Evolutionary conservation across 1,140 invertebrate genomes (phyloP).

Genomic region (Gonioctena quinquepunctata): DNA sequence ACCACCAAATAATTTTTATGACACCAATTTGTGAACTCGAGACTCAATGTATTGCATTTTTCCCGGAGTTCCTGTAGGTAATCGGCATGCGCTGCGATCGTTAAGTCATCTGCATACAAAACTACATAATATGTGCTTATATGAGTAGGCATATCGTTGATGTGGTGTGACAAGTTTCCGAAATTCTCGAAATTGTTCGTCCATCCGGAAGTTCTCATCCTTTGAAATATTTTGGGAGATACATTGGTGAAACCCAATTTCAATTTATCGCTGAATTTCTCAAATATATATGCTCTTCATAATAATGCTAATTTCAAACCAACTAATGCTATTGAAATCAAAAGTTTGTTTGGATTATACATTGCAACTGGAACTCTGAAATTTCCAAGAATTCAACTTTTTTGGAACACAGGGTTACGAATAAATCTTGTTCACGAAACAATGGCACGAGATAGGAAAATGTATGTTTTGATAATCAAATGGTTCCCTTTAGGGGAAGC

Average conservation of each 20-base stretch:
- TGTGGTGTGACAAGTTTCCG: not conserved
- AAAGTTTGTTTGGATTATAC: not conserved
- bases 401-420: not conserved
- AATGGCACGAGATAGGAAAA: not conserved
- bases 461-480: constrained; percentile 6
- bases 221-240: not conserved
- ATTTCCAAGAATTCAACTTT: not conserved
- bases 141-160: no score
- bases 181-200: not conserved
- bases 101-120: no score
- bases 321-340: not conserved
- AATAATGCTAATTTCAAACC: not conserved
- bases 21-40: no score
- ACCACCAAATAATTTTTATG: no score
- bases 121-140: no score
- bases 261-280: not conserved
- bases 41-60: no score
- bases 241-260: not conserved
- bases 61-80: no score
- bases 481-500: constrained; percentile 1
- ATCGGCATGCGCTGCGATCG: no score
- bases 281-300: not conserved
- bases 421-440: not conserved
- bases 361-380: not conserved
- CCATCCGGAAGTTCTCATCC: not conserved